Percentiles rank a stretch among this genome's conserved stretches.
phyloP scores from a whole-genome alignment of 2,888 invertebrate genomes.

The Lydus trimaculatus region DNA sequence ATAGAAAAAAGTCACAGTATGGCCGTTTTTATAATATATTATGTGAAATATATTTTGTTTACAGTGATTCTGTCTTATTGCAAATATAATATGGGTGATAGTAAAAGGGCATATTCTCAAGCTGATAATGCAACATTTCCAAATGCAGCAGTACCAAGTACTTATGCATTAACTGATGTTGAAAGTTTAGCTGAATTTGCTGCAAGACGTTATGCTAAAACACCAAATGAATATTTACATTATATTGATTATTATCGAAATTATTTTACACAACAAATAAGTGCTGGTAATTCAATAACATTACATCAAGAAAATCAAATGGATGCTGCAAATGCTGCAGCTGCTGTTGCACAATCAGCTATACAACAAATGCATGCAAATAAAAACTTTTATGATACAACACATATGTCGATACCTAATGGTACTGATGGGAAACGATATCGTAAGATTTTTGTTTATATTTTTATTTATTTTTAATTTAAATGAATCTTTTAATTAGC shows the following conservation, averaged over 20 bases:
- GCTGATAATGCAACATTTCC: slow-evolving; percentile 59
- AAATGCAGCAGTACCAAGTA: slow-evolving; percentile 58
- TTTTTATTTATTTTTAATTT: background rate
- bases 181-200: slow-evolving; percentile 79
- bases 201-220: slow-evolving; percentile 76
- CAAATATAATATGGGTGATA: slow-evolving; percentile 64
- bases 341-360: slow-evolving; percentile 89
- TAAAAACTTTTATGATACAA: slow-evolving; percentile 59
- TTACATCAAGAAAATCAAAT: slow-evolving; percentile 67
- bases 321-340: slow-evolving; percentile 82
- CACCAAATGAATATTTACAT: slow-evolving; percentile 72
- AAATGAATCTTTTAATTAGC: slow-evolving; percentile 57
- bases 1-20: background rate
- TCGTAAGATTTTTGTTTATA: slow-evolving; percentile 59
- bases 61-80: slow-evolving; percentile 66
- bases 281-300: slow-evolving; percentile 64
- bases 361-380: slow-evolving; percentile 71
- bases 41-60: slow-evolving; percentile 23
- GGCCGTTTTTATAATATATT: background rate
- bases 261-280: slow-evolving; percentile 73
- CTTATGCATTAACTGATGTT: slow-evolving; percentile 71
- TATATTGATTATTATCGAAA: slow-evolving; percentile 77
- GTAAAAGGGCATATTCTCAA: slow-evolving; percentile 58
- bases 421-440: slow-evolving; percentile 74
- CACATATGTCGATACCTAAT: slow-evolving; percentile 63